Percentiles rank a stretch among this genome's conserved stretches.
Evolutionary conservation across 1,140 invertebrate genomes (phyloP).

Genomic region (Cyrtorhinus lividipennis): DNA sequence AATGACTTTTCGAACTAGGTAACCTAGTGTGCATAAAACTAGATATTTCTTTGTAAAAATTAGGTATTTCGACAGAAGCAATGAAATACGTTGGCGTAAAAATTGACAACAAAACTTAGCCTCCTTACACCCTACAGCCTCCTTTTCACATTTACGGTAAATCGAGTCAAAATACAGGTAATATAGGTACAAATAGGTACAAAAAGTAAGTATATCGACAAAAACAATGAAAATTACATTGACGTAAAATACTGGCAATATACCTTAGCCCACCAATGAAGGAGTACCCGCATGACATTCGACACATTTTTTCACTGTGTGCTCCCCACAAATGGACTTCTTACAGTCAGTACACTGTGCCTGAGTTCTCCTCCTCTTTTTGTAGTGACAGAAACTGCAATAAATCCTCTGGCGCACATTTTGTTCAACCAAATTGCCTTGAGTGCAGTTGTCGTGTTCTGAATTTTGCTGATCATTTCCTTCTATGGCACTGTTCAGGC

Average conservation of each 20-base stretch:
- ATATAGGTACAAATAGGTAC: neutral
- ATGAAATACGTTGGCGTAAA: no score
- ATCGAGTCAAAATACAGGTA: neutral
- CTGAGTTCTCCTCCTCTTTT: neutral
- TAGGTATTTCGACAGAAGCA: no score
- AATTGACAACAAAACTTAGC: no score
- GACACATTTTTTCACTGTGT: neutral
- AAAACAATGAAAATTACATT: neutral
- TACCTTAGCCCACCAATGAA: neutral
- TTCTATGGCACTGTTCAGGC: neutral
- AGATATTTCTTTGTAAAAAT: no score
- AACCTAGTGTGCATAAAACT: no score
- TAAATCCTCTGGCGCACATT: neutral
- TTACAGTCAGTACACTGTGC: neutral
- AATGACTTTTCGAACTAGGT: no score
- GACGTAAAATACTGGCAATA: neutral
- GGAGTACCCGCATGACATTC: neutral
- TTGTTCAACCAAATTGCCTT: neutral
- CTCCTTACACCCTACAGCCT: no score
- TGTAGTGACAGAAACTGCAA: neutral
- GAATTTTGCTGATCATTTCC: neutral
- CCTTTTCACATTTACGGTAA: neutral
- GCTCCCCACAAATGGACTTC: neutral
- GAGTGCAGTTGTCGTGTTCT: neutral
- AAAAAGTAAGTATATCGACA: neutral